Percentiles rank a stretch among this genome's conserved stretches.
phyloP scores from a whole-genome alignment of 2,113 vertebrate species.

The Aplodontia rufa region DNA sequence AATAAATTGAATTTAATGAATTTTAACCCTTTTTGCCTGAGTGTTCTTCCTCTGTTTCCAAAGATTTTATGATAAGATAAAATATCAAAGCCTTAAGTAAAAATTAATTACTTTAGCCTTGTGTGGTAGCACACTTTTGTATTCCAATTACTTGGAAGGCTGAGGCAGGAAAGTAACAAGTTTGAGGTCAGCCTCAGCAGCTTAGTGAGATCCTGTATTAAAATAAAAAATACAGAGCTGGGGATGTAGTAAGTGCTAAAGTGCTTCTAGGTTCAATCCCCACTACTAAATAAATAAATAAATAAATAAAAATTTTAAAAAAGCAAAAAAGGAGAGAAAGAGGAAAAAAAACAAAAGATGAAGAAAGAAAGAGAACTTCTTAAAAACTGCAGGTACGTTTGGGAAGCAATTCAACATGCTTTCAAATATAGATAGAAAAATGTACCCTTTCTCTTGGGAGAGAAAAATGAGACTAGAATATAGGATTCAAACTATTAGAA shows the following conservation, averaged over 20 bases:
- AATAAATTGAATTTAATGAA: background rate
- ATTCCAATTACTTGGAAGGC: background rate
- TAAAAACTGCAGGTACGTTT: background rate
- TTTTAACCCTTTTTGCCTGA: slow-evolving; percentile 64
- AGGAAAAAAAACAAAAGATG: no score
- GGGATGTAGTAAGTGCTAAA: no score
- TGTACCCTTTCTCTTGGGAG: background rate
- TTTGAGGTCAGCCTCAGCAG: no score
- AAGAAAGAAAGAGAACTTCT: no score
- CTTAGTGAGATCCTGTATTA: no score
- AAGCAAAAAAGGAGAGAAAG: no score
- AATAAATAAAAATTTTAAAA: no score
- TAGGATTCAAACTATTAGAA: background rate
- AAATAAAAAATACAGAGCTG: no score
- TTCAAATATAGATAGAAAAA: background rate
- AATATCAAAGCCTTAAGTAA: slow-evolving; percentile 37
- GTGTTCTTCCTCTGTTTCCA: slow-evolving; percentile 8
- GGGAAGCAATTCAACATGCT: background rate
- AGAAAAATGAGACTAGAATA: background rate
- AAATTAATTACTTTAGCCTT: background rate
- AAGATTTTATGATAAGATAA: slow-evolving; percentile 51
- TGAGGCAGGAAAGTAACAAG: no score
- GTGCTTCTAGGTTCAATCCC: no score
- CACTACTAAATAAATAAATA: no score
- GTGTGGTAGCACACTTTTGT: no score